These are phyloP conservation scores for Patiria miniata DNA, from an alignment of 35 echinoderm and acorn worm genomes.

Conservation along the genomic window DNA sequence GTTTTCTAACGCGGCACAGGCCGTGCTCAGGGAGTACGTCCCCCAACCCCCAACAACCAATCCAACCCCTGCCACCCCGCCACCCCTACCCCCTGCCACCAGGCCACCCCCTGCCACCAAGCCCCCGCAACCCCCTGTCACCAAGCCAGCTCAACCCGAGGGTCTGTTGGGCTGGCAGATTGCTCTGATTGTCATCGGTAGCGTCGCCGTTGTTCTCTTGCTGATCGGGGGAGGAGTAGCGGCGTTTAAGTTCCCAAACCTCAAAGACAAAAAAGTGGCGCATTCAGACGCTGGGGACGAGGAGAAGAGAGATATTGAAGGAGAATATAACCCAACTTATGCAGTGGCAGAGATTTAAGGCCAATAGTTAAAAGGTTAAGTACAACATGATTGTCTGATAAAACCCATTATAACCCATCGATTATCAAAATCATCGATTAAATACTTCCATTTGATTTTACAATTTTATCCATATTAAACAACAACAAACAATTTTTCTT, in stretches of 20 bases:
- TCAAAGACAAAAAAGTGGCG: not conserved
- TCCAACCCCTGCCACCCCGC: not conserved
- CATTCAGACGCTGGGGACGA: not conserved
- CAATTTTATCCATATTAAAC: no score
- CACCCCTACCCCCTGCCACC: no score
- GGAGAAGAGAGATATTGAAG: not conserved
- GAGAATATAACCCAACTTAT: no score
- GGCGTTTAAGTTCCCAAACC: not conserved
- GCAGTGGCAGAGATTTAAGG: no score
- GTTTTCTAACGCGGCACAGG: slow-evolving; percentile 48
- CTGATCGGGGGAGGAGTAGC: not conserved
- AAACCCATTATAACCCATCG: no score
- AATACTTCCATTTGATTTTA: no score
- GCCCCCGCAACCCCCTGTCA: no score
- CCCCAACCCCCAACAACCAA: slow-evolving; percentile 21
- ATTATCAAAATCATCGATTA: no score
- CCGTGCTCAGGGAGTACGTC: slow-evolving; percentile 41
- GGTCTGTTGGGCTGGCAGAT: not conserved
- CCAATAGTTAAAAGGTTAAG: no score
- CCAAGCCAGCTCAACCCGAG: not conserved
- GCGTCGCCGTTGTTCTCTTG: not conserved
- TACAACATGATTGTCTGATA: no score
- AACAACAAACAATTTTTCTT: no score
- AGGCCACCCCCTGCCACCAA: no score
- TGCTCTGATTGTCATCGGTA: not conserved